Evolutionary conservation across 53 echinoderm and acorn worm species (phyloP).

Genomic region (Henricia sp.): DNA sequence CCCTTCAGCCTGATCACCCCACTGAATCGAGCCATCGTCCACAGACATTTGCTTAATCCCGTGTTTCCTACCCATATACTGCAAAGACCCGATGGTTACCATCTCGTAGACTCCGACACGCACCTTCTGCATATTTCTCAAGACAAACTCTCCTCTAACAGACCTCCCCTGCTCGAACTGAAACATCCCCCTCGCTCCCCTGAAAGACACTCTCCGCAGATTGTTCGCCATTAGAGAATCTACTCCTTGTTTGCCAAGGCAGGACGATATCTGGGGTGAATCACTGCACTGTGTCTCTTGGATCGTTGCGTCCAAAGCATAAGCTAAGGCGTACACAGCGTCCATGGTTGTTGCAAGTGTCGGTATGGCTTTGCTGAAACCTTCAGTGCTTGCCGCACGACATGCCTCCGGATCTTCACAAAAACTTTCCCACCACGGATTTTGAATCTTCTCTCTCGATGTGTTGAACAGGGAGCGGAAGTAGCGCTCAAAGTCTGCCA

Average conservation of each 20-base stretch:
- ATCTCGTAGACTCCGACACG: conserved; percentile 33
- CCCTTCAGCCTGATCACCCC: neutral
- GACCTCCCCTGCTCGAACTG: neutral
- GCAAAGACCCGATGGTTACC: conserved; percentile 53
- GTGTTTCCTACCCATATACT: neutral
- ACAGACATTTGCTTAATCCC: neutral
- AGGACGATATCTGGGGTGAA: neutral
- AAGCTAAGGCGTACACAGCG: conserved; percentile 54
- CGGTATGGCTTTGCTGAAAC: conserved; percentile 51
- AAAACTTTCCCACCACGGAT: conserved; percentile 66
- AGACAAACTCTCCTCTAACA: neutral
- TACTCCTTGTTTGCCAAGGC: neutral
- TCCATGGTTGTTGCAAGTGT: conserved; percentile 32
- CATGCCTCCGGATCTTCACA: conserved; percentile 12
- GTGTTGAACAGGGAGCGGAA: conserved; percentile 13
- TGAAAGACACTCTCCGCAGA: conserved; percentile 6
- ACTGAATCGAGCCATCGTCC: conserved; percentile 11
- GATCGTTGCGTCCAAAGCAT: conserved; percentile 9
- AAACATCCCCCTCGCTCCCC: conserved; percentile 13
- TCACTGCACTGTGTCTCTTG: neutral
- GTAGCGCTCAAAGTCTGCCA: conserved; percentile 14
- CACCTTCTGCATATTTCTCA: conserved; percentile 27
- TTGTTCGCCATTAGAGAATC: neutral
- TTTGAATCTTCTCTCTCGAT: neutral
- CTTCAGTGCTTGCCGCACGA: conserved; percentile 4